Conservation (phyloP, 2,797 vertebrate species). For the Acipenser oxyrinchus region DNA sequence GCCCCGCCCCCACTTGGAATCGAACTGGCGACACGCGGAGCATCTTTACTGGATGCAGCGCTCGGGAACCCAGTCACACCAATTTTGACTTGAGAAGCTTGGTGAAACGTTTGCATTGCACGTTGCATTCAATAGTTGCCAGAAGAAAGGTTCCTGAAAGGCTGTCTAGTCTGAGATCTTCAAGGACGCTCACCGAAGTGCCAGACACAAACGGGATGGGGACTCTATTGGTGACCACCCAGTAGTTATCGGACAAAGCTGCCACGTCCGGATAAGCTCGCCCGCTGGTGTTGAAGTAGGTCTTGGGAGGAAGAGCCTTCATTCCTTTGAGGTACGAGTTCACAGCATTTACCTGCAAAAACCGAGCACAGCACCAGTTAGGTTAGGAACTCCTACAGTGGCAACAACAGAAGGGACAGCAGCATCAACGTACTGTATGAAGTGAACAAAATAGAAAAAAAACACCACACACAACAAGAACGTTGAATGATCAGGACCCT, state of each 20-base stretch:
- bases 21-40: too few relatives aligned
- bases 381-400: background rate
- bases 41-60: too few relatives aligned
- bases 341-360: conserved; percentile 65
- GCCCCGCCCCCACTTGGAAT: too few relatives aligned
- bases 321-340: conserved; percentile 53
- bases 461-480: conserved; percentile 7
- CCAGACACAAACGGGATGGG: conserved; percentile 88
- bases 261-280: conserved; percentile 89
- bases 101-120: background rate
- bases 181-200: conserved; percentile 72
- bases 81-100: background rate
- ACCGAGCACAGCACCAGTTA: conserved; percentile 4
- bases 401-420: too few relatives aligned
- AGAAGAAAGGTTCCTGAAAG: too few relatives aligned
- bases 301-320: conserved; percentile 67
- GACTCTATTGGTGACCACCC: conserved; percentile 82
- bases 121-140: too few relatives aligned
- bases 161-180: too few relatives aligned
- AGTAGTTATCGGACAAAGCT: conserved; percentile 90
- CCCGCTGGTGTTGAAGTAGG: conserved; percentile 82
- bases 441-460: background rate
- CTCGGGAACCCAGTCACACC: too few relatives aligned
- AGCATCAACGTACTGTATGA: background rate
- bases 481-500: too few relatives aligned